These are phyloP conservation scores for Drosophila malerkotliana DNA, from an alignment of 1,140 invertebrate species.

Conservation along the genomic window DNA sequence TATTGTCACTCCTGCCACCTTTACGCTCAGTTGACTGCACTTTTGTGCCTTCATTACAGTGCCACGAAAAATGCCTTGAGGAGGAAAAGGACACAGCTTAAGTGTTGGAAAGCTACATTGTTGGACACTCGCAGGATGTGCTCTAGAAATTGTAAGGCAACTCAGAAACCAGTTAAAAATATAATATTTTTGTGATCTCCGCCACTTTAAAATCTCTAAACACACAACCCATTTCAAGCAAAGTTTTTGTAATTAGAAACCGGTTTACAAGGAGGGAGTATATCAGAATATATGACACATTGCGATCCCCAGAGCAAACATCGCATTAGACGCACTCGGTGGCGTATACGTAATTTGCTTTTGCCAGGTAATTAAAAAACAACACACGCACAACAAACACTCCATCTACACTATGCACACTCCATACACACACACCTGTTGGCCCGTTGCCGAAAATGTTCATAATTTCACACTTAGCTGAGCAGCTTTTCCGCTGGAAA, in stretches of 20 bases:
- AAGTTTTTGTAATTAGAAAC: constrained; percentile 1
- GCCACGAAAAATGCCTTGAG: constrained; percentile 20
- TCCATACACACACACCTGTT: not conserved
- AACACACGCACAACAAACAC: constrained; percentile 33
- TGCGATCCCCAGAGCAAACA: constrained; percentile 16
- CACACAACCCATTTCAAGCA: not conserved
- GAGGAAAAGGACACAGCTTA: constrained; percentile 8
- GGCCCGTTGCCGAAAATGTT: constrained; percentile 46
- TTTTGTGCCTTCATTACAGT: constrained; percentile 53
- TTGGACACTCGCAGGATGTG: not conserved
- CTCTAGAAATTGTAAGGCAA: not conserved
- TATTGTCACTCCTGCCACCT: constrained; percentile 30
- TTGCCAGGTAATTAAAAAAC: constrained; percentile 63
- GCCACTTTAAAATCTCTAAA: not conserved
- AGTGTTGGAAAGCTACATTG: not conserved
- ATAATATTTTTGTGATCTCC: not conserved
- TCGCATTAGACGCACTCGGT: constrained; percentile 34
- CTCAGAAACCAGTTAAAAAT: not conserved
- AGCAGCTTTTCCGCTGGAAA: constrained; percentile 46
- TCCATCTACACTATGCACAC: no score
- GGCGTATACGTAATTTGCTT: constrained; percentile 69
- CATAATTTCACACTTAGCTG: constrained; percentile 73
- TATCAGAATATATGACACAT: constrained; percentile 19
- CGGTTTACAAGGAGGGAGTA: not conserved
- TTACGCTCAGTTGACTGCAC: constrained; percentile 78